Percentiles rank a stretch among this genome's conserved stretches.
Conservation (phyloP, 2,888 invertebrate genomes). For the Microchrysa polita region DNA sequence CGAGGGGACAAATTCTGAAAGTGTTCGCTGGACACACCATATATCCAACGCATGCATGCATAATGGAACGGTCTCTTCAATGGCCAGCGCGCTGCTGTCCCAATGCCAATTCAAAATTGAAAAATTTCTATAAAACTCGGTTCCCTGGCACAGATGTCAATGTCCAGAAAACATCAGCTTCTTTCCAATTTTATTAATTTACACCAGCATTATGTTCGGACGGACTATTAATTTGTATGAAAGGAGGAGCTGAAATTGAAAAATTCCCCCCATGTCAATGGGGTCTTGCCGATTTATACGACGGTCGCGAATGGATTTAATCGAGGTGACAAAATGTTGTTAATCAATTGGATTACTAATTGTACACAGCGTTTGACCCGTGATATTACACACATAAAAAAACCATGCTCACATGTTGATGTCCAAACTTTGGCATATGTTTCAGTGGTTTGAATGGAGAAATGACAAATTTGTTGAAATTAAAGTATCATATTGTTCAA, state of each 20-base stretch:
- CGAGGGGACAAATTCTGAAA: background rate
- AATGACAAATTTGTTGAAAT: too few species aligned
- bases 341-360: slow-evolving; percentile 22
- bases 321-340: slow-evolving; percentile 27
- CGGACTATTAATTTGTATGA: slow-evolving; percentile 17
- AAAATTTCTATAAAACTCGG: slow-evolving; percentile 4
- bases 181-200: slow-evolving; percentile 36
- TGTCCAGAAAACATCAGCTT: slow-evolving; percentile 34
- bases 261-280: slow-evolving; percentile 14
- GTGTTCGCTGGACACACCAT: too few species aligned
- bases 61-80: slow-evolving; percentile 4
- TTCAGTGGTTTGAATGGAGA: too few species aligned
- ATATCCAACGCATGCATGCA: background rate
- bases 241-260: slow-evolving; percentile 1
- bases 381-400: too few species aligned
- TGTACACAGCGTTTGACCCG: background rate
- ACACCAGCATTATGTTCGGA: slow-evolving; percentile 20
- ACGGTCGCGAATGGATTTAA: slow-evolving; percentile 10
- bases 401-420: too few species aligned
- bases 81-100: background rate
- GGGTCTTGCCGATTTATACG: background rate
- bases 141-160: slow-evolving; percentile 10
- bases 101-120: slow-evolving; percentile 4
- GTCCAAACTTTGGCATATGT: too few species aligned
- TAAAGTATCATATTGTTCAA: too few species aligned